A percentile compares a stretch with the other conserved stretches of the same genome.
These are phyloP conservation scores for Heliconius erato DNA, from an alignment of 2,888 invertebrate species.

Conservation along the genomic window DNA sequence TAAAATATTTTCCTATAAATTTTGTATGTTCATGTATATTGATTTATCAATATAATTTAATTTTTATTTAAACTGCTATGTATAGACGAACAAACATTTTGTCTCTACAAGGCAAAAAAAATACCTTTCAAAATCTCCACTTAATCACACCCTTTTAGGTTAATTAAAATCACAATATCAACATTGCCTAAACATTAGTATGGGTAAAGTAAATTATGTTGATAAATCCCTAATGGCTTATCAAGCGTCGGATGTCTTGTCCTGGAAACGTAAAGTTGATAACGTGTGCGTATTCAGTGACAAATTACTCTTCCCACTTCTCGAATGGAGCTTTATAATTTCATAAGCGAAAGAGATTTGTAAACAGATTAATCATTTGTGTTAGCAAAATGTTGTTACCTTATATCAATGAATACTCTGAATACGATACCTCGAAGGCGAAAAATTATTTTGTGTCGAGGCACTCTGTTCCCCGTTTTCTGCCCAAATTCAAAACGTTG, in stretches of 20 bases:
- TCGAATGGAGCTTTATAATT: constrained; percentile 46
- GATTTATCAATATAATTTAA: too few species aligned
- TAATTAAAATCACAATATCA: constrained; percentile 33
- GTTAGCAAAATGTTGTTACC: constrained; percentile 3
- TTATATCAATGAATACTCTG: not conserved
- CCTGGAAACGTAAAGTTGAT: constrained; percentile 47
- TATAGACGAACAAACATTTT: not conserved
- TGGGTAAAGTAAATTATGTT: constrained; percentile 55
- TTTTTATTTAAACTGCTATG: too few species aligned
- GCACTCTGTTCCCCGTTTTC: too few species aligned
- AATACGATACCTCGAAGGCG: too few species aligned
- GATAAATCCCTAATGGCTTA: constrained; percentile 60
- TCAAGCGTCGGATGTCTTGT: constrained; percentile 55
- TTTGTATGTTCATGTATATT: too few species aligned
- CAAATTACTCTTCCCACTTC: constrained; percentile 50
- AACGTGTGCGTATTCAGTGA: constrained; percentile 49
- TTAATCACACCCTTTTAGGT: constrained; percentile 15
- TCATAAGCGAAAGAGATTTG: constrained; percentile 45
- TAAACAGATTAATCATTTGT: constrained; percentile 43
- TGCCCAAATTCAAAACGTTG: too few species aligned
- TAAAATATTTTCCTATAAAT: too few species aligned
- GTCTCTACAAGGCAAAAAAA: not conserved
- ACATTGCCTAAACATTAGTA: constrained; percentile 30
- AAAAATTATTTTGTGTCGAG: too few species aligned
- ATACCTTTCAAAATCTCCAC: not conserved